A percentile compares a stretch with the other conserved stretches of the same genome.
phyloP scores from a whole-genome alignment of 2,888 invertebrate species.

The Noctua fimbriata region DNA sequence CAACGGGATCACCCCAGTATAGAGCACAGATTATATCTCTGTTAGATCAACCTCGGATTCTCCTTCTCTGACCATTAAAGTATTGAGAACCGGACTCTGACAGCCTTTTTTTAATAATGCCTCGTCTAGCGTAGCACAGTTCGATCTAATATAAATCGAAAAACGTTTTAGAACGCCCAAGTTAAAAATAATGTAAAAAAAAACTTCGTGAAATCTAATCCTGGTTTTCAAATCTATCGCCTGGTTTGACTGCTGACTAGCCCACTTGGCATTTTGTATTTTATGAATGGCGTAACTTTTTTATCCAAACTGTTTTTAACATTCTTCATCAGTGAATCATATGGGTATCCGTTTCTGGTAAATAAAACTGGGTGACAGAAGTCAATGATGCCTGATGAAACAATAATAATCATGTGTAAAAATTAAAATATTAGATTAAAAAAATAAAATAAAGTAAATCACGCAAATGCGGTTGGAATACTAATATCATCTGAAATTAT shows the following conservation, averaged over 20 bases:
- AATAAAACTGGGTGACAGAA: background rate
- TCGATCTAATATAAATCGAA: background rate
- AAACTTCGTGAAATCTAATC: background rate
- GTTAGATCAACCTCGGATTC: background rate
- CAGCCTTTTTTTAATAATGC: background rate
- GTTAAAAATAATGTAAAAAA: background rate
- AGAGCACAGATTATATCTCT: background rate
- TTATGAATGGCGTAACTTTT: slow-evolving; percentile 25
- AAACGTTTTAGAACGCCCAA: background rate
- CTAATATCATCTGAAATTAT: slow-evolving; percentile 43
- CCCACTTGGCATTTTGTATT: slow-evolving; percentile 31
- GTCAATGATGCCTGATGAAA: background rate
- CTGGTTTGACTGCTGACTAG: slow-evolving; percentile 11
- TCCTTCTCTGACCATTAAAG: slow-evolving; percentile 1
- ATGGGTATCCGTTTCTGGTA: slow-evolving; percentile 1
- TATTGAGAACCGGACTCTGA: background rate
- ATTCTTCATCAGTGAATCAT: slow-evolving; percentile 43
- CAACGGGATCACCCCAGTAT: background rate
- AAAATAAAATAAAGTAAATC: slow-evolving; percentile 11
- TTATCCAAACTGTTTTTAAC: slow-evolving; percentile 7
- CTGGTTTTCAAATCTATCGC: background rate
- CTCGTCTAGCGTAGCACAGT: background rate
- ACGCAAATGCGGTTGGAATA: slow-evolving; percentile 8
- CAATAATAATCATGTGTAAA: background rate
- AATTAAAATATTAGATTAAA: slow-evolving; percentile 3